Base-by-base conservation (phyloP, 2,797 vertebrate species). In the Poeciliopsis turneri region DNA sequence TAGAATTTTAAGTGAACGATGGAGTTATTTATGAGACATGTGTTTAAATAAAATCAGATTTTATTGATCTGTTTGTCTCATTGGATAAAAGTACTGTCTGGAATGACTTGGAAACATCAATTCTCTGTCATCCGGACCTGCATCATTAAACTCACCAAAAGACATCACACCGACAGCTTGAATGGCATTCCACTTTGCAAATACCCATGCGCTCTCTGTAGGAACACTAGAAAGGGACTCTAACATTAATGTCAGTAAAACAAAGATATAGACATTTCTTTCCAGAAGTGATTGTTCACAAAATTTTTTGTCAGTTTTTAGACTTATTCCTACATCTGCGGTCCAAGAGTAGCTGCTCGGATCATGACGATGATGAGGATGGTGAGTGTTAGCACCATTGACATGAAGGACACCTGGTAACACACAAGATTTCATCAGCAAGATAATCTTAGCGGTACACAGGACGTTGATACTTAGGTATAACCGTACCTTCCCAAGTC, bases 161-260 rank as follows among this genome's bases (percentile, higher is more conserved):
- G 97, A 98, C 97, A 99, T 99, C 25, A 99, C 96, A 33, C 97
- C 97, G 70, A 98, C 72, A 0, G 98, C 97, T 92, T 98, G 97
- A 75, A 98, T 87, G 51, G 96, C 96, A 81, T 96, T 98, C 93
- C 96, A 92, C 80, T 96, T 96, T 88, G 97, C 97, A 95, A 99
- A 98, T 33, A 88, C 88, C 98, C 98, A 99, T 0, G 97, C 96
- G 69, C 95, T 92, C 78, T 97, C 95, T 87, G 97, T 96, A 33
- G 96, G 95, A 45, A 92, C 92, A 88, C 97, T 98, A 85, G 74
- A 94, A 90, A 71, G 92, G 69, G 91, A 76, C 74, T 66, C 46
- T 73, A 8, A 80, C 20, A 59, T 61, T 81, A 33, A 82, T 69
- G 30, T 80, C 5, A 76, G 10, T 4, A 72, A 80, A 36, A 84